Evolutionary conservation across 2,113 vertebrate species (phyloP), one percentile per base, ranked within the genome.

Genomic region (Empidonax alnorum): DNA sequence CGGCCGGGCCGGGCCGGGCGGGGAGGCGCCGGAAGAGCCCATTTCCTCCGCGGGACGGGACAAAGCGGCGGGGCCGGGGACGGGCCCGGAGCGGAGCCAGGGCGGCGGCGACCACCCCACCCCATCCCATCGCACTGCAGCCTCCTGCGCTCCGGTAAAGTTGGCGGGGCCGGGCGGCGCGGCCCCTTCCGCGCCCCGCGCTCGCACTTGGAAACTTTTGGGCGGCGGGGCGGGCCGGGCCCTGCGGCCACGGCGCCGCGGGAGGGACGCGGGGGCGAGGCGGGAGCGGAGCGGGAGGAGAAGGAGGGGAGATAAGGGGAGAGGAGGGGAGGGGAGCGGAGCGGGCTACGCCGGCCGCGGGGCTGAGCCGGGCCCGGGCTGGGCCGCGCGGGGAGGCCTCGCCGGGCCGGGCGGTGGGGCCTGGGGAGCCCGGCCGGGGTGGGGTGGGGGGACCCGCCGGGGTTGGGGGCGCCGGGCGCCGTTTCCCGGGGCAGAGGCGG

Each of bases 1-100:
- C 87, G 76, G 65, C 69, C 87, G 52, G 82, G 39, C 39, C 39
- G 90, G 75, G 39, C 39, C 39, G 90, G 75, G 86, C 42, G 81
- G 91, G 89, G 86, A 85, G 87, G 81, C 20, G 73, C 49, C 80
- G 88, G 88, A 90, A 90, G 88, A 90, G 88, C 81, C 58, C 50
- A 23, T 69, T 56, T 77, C 65, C 80, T 77, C 11, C 11, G 80
- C 65, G 80, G 88, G 88, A 84, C 88, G 80, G 80, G 73, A 62
- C 69, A 73, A 35, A 81, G 71, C 24, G 50, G 9, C 6, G 69
- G 44, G 63, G 49, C 23, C 24, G 44, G 44, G 63, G 49, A 46
- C 46, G 21, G 46, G 46, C 46, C 30, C 68, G 81, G 83, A 75
- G 5, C 20, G 61, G 8, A n/a, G 82, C 23, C 59, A 65, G 84